phyloP scores from a whole-genome alignment of 2,797 vertebrate species.

The Parauchenoglanis punctatus region DNA sequence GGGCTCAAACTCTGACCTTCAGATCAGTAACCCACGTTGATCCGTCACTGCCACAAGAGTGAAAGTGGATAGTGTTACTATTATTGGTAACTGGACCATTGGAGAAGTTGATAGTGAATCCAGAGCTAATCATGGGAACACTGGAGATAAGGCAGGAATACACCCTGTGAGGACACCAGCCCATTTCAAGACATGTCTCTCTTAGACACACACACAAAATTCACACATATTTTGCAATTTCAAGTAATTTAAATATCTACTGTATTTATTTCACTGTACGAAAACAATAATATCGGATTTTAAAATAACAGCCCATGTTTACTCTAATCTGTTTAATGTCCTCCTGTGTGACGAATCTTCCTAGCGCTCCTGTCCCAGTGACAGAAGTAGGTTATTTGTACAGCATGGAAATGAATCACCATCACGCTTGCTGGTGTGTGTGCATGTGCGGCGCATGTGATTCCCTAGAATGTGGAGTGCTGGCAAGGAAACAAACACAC shows the following conservation, averaged over 20 bases:
- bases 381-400: constrained; percentile 72
- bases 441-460: constrained; percentile 45
- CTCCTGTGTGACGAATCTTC: neutral
- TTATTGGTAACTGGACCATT: neutral
- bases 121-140: too few relatives aligned
- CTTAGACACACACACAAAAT: neutral
- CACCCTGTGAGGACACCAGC: neutral
- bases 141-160: neutral
- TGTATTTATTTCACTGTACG: neutral
- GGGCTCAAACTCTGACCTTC: too few relatives aligned
- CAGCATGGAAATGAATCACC: constrained; percentile 65
- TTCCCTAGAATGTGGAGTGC: constrained; percentile 62
- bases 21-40: too few relatives aligned
- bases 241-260: neutral
- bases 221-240: neutral
- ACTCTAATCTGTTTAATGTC: neutral
- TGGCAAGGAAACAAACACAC: constrained; percentile 68
- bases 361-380: constrained; percentile 40
- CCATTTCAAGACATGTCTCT: neutral
- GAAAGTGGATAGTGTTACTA: neutral
- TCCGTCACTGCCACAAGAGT: too few relatives aligned
- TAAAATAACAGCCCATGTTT: neutral
- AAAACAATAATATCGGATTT: neutral
- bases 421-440: constrained; percentile 3
- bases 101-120: neutral